These are phyloP conservation scores for Capreolus pygargus DNA, from an alignment of 2,113 vertebrate genomes.

Conservation along the genomic window DNA sequence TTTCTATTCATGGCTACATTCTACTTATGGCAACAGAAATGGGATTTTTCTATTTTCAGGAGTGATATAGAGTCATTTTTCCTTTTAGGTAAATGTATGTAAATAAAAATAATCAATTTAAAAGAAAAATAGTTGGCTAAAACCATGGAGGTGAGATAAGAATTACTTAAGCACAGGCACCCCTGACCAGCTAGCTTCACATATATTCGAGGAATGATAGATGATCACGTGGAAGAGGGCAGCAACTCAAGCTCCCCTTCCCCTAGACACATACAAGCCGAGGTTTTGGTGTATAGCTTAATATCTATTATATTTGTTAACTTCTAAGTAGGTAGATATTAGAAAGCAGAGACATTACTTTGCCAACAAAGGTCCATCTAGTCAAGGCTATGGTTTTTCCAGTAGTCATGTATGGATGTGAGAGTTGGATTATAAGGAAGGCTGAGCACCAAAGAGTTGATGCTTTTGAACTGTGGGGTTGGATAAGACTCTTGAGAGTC, in stretches of 20 bases:
- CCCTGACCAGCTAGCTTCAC: background rate
- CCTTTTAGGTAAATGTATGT: background rate
- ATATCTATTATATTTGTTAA: background rate
- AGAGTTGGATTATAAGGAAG: too few relatives aligned
- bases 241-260: background rate
- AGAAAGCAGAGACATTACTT: too few relatives aligned
- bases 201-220: too few relatives aligned
- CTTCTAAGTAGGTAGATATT: background rate
- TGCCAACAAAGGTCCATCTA: too few relatives aligned
- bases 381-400: too few relatives aligned
- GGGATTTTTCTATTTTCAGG: background rate
- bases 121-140: background rate
- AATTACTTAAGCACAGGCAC: background rate
- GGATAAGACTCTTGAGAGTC: too few relatives aligned
- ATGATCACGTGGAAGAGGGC: background rate
- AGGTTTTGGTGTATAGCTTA: background rate
- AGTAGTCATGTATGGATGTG: too few relatives aligned
- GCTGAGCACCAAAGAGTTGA: too few relatives aligned
- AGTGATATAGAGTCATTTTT: slow-evolving; percentile 6
- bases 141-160: background rate
- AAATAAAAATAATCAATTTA: background rate
- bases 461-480: too few relatives aligned
- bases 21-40: background rate
- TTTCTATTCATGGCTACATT: background rate
- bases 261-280: background rate